Evolutionary conservation across 2,797 vertebrate species (phyloP), one percentile per base, ranked within the genome.

Genomic region (Cirrhinus mrigala): DNA sequence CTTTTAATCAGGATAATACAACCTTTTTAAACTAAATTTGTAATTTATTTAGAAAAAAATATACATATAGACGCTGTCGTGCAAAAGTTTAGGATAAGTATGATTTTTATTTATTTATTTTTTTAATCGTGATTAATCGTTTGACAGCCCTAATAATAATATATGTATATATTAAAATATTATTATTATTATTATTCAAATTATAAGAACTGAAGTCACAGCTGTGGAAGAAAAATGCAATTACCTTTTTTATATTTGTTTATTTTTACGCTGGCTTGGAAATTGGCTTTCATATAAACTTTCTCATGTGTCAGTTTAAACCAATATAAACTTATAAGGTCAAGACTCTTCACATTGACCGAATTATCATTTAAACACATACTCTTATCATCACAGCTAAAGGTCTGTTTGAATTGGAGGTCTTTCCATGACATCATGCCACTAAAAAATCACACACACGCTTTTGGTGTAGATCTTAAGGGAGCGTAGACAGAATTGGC

Each of bases 341-440:
- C 20, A 33, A 33, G 48, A 56, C 58, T 20, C 1, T 1, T 73
- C 70, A 74, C 56, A 14, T 52, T 64, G 9, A 64, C 56, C 27
- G n/a, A 44, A 18, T 74, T 73, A 58, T 27, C 66, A 44, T 20
- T 75, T 52, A 81, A 40, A 84, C 66, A 66, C 22, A 60, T 24
- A 58, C 29, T 69, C 27, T 62, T 68, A 88, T 74, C 33, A 20
- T 52, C 50, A 37, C 66, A 79, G 66, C 16, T 76, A 20, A 83
- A 78, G 46, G 62, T 77, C 48, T 44, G 50, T 54, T 79, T 78
- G n/a, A 48, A 46, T 60, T 48, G 52, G 1, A 1, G 50, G 52
- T 37, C 24, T 79, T 84, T 84, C 64, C 79, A 80, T 82, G 70
- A 56, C 79, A 27, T 82, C 40, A 82, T 85, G 40, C 46, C 48